Evolutionary conservation across 2,797 vertebrate species (phyloP), one percentile per base, ranked within the genome.

Genomic region (Bradypus variegatus): DNA sequence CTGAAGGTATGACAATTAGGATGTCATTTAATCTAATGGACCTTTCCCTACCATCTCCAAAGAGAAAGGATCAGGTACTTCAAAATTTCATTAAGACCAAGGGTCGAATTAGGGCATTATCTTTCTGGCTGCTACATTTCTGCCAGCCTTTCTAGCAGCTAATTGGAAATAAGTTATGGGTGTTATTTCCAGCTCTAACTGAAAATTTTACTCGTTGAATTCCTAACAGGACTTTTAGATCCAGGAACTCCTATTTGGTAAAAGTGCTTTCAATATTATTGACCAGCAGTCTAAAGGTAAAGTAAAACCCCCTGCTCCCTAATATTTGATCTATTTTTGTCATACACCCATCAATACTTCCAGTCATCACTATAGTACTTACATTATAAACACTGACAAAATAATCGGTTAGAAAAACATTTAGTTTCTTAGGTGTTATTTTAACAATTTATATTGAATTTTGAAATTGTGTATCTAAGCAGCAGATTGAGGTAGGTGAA

Each of bases 141-240:
- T 36, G 82, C 5, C 19, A 84, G 27, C 6, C 8, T 91, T 81
- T 75, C 25, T 83, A 90, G 53, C 3, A 79, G 48, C 38, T 73
- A 48, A 77, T 18, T 85, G 33, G 29, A 90, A 91, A 41, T 90
- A 79, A 88, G 19, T 14, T 60, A 65, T 53, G 29, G 2, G 38
- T 38, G 65, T 2, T 25, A 76, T 41, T 92, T 87, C 72, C 65
- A 76, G 58, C 48, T 86, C 94, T 84, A 93, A 85, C 62, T 75
- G 31, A 92, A 91, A 91, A 18, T 6, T 75, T 93, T 87, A 76
- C 25, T 73, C 73, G 62, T n/a, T 94, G 91, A 41, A 83, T 90
- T 91, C 19, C 16, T 91, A 92, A 87, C 70, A 72, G 75, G 91
- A 65, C 25, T 90, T 94, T 86, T 8, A 67, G 29, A 90, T 84